Evolutionary conservation across 2,113 vertebrate genomes (phyloP), one percentile per base, ranked within the genome.

Genomic region (Emydocephalus ijimae): DNA sequence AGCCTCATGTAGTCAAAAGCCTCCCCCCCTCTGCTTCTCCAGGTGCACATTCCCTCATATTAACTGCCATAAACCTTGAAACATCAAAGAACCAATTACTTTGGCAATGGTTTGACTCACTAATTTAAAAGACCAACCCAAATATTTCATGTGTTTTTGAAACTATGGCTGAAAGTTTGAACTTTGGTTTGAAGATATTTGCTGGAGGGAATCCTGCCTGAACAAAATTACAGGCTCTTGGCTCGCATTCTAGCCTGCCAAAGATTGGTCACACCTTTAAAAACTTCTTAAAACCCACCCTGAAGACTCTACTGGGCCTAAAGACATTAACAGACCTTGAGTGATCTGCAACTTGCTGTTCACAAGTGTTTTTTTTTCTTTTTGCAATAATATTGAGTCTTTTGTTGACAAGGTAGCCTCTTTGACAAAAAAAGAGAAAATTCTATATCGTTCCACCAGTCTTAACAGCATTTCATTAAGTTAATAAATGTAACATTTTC

Each of bases 321-420:
- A 18, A 20, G 34, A 39, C n/a, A 20, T 39, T 39, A 81, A 39
- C 69, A 39, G 18, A 39, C 39, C 34, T 81, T 39, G 69, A 21
- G 34, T 39, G n/a, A 39, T 18, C 34, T 39, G 69, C 69, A 81
- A 81, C 18, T 39, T 81, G 34, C 69, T 69, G 64, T 69, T n/a
- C 11, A n/a, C 26, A 15, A n/a, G 10, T 26, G 59, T 8, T 3
- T 59, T 64, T 69, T 69, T 81, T 43, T 92, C 89, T 92, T 93
- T 39, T 92, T 90, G 86, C 88, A 94, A 89, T 90, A 93, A 88
- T 10, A 34, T 12, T 54, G 86, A 39, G 48, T n/a, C 23, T 81
- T 1, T 56, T 15, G 89, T 15, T 81, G 94, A 90, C 54, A 95
- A 48, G 85, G 86, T 52, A 90, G 54, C 23, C 15, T 61, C 54